Evolutionary conservation across 2,888 invertebrate species (phyloP).

Genomic region (Polymixis flavicincta): DNA sequence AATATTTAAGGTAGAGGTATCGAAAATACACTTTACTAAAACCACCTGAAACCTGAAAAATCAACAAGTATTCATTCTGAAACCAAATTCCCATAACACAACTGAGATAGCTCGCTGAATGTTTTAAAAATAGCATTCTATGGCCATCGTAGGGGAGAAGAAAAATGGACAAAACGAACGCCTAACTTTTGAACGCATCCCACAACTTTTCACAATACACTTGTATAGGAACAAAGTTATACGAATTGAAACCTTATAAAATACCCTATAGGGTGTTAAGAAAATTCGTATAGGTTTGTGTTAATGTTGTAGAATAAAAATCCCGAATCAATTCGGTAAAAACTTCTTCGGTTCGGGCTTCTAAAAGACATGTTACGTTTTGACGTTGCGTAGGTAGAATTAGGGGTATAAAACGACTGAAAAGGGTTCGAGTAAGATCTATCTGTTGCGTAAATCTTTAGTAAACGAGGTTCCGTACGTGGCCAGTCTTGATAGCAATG

Average conservation of each 20-base stretch:
- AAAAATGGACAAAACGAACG: constrained; percentile 73
- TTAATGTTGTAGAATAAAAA: constrained; percentile 60
- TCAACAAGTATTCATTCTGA: constrained; percentile 63
- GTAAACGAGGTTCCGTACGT: constrained; percentile 73
- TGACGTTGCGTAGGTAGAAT: constrained; percentile 72
- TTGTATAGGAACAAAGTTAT: not conserved
- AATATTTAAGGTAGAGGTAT: not conserved
- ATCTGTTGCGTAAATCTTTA: constrained; percentile 70
- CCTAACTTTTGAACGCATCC: constrained; percentile 73
- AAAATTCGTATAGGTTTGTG: constrained; percentile 30
- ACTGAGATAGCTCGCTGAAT: constrained; percentile 60
- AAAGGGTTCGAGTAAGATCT: constrained; percentile 79
- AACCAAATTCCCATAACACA: constrained; percentile 63
- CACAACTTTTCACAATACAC: constrained; percentile 51
- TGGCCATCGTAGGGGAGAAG: constrained; percentile 65
- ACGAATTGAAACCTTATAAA: constrained; percentile 43
- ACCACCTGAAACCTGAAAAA: constrained; percentile 39
- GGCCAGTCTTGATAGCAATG: constrained; percentile 67
- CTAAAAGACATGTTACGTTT: constrained; percentile 72
- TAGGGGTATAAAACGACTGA: constrained; percentile 77
- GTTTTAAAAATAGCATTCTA: constrained; percentile 66
- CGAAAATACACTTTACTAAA: constrained; percentile 9
- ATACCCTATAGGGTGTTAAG: not conserved
- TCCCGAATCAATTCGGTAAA: constrained; percentile 67
- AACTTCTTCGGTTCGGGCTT: constrained; percentile 62